Base-by-base conservation (phyloP, 2,113 vertebrate genomes). In the Peucedramus taeniatus region DNA sequence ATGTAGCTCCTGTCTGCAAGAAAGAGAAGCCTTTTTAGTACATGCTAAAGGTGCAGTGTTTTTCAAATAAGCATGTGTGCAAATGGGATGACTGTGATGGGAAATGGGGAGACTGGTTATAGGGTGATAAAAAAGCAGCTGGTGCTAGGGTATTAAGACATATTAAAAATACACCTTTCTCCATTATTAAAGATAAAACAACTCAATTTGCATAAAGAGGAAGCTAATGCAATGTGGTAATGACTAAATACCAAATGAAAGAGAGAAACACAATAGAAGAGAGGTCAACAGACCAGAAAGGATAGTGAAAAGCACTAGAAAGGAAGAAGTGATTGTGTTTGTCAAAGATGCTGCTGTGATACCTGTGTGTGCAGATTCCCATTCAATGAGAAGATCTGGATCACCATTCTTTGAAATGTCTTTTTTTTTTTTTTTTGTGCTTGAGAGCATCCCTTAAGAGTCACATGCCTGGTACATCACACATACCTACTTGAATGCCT, bases 401-500 rank as follows among this genome's bases (percentile, higher is more conserved):
- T 91, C 15, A 27, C 26, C 14, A 35, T 66, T 76, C 33, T 76
- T 90, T 75, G n/a, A 77, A 65, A 56, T 17, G 1, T 15, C 8
- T 26, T 28, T 21, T 16, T 26, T 37, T 26, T 24, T 33, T 37
- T 56, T 65, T 64, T 53, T 56, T 24, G 28, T 69, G 21, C n/a
- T 89, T 85, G 40, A 54, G 69, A 75, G 17, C 31, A 49, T 71
- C 26, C 6, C 69, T 94, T 89, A 77, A 78, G 77, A 89, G 93
- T 96, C 94, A 35, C 31, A 75, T 96, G 92, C 71, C 78, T 83
- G 44, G 28, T 93, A 91, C 81, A 92, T 77, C 86, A 92, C 77
- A 97, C 70, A 37, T 87, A 91, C 63, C 93, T 85, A 69, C 35
- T 69, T 90, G 90, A 91, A 69, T 95, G 87, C 92, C 59, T 86